A percentile compares a stretch with the other conserved stretches of the same genome.
Evolutionary conservation across 2,113 vertebrate species (phyloP).

Genomic region (Rostratula benghalensis): DNA sequence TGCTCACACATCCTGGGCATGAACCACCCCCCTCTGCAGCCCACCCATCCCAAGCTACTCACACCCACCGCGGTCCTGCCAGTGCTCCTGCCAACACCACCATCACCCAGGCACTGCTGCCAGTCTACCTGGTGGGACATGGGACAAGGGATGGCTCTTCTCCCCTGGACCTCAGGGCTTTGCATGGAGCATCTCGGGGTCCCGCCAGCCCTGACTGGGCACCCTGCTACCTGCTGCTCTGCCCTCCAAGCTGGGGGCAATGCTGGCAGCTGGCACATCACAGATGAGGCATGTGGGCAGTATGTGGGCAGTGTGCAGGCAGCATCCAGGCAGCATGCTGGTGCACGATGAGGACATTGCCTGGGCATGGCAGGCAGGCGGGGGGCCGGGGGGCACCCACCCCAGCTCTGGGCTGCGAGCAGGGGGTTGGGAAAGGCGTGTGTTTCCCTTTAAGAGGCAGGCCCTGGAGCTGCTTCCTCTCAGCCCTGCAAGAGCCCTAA

Average conservation of each 20-base stretch:
- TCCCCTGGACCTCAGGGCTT: accelerated
- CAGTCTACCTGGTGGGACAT: accelerated
- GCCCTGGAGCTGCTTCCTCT: conserved; percentile 68
- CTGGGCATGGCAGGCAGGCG: accelerated
- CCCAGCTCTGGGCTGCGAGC: neutral
- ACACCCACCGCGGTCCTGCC: neutral
- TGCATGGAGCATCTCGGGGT: accelerated
- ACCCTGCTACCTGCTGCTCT: neutral
- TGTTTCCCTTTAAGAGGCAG: conserved; percentile 79
- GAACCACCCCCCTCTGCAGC: neutral
- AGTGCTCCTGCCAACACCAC: neutral
- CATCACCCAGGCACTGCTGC: accelerated
- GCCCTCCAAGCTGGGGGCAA: accelerated
- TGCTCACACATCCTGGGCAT: neutral
- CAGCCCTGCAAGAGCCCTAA: conserved; percentile 45
- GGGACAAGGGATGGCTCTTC: neutral
- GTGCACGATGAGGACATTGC: accelerated
- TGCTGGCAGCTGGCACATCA: neutral
- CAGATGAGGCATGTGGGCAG: neutral
- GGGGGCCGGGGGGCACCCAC: neutral
- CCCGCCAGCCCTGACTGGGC: neutral
- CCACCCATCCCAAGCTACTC: accelerated
- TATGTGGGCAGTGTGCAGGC: accelerated
- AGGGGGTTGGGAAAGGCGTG: conserved; percentile 55
- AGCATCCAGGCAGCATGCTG: neutral